Evolutionary conservation across 2,888 invertebrate genomes (phyloP), one percentile per base, ranked within the genome.

Genomic region (Cecidostiba fungosa): DNA sequence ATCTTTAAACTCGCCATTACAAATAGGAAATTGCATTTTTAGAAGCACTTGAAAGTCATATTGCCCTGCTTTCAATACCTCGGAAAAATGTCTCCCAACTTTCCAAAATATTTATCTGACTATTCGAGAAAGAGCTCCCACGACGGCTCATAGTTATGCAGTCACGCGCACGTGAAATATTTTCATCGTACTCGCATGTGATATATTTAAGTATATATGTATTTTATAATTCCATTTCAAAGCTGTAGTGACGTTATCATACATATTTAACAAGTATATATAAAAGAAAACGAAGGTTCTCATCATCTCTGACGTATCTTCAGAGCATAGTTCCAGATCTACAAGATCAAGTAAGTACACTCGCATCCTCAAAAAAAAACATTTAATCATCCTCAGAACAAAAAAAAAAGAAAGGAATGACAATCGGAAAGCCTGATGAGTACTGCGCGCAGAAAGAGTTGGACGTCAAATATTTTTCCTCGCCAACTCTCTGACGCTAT

Each of bases 1-100:
- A 77, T 83, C 39, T 50, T 77, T 77, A 70, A 72, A 72, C 50
- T 79, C 26, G 29, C 72, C 62, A 72, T 72, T 72, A 23, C 62
- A 19, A 59, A 29, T 76, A 36, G 59, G 66, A 66, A 73, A 82
- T 62, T 76, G 47, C 43, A 32, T 76, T 72, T 83, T 77, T 69
- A n/a, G 77, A 70, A 72, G 62, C 23, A 16, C 23, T 70, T 16
- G 29, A 59, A 54, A 72, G 54, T 47, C 8, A 47, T 66, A 79
- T 47, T 50, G 62, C 47, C n/a, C n/a, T 23, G 12, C 16, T 72
- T 23, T 6, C 26, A 3, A 39, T 12, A 43, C n/a, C 3, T 36
- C n/a, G 4, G 32, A 39, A 72, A 16, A n/a, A 72, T n/a, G n/a
- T 72, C 36, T 72, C 12, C 29, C 14, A 29, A 66, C 29, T 14